Evolutionary conservation across 1,140 invertebrate species (phyloP), one percentile per base, ranked within the genome.

Genomic region (Gyrodactylus bullatarudis): DNA sequence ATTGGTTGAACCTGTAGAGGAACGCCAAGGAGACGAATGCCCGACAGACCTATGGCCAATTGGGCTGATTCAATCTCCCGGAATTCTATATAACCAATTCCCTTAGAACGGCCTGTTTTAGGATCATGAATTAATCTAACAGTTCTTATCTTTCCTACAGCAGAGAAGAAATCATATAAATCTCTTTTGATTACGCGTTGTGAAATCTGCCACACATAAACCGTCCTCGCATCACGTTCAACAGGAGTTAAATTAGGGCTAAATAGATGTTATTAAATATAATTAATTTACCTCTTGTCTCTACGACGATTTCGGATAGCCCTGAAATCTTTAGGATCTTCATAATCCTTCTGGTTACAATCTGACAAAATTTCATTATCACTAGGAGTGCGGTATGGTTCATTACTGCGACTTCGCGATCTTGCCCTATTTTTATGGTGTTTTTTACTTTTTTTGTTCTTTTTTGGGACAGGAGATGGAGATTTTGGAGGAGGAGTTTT

Each of bases 11-110:
- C 24, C n/a, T 24, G 8, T 23, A 71, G 21, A 1, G 70, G 70
- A 1, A 71, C 70, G 21, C 70, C 70, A 23, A 25, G 70, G 20
- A 71, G 24, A 23, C 24, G 21, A 23, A 24, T 71, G 22, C 92
- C 92, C 23, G 88, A 91, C 68, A 99, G 82, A 25, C 91, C 94
- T 68, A 99, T 83, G 20, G 92, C 95, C 81, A 97, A 83, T 75
- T 91, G 87, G 23, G 98, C 94, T 75, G 91, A 93, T 83, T 97
- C 92, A 20, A 91, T 88, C 83, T 98, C 92, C 78, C 88, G 87
- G 80, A 99, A 99, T 82, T 99, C 95, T 71, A 99, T 91, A 81
- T 99, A 99, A 22, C 92, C 89, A 78, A 99, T 97, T 72, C 95
- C 95, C 83, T 99, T 99, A 77, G 96, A 98, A 76, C 93, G 83